Evolutionary conservation across 2,888 invertebrate genomes (phyloP).

Genomic region (Leucophenga montana): DNA sequence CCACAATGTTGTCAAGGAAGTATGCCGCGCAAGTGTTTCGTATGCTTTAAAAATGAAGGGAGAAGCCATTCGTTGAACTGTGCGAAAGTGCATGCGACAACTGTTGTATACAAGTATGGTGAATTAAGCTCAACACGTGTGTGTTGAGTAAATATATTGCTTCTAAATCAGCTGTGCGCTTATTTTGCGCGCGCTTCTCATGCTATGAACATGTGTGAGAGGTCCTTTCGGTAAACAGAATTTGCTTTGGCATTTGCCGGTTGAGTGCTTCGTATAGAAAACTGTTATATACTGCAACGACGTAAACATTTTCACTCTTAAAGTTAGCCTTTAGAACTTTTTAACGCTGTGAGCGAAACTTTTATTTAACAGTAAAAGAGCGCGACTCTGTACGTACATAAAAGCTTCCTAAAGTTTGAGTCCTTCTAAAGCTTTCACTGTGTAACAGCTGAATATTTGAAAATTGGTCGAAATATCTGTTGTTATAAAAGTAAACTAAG

Average conservation of each 20-base stretch:
- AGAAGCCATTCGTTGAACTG: slow-evolving; percentile 5
- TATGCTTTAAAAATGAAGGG: slow-evolving; percentile 24
- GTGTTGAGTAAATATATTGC: slow-evolving; percentile 26
- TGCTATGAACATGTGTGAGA: slow-evolving; percentile 30
- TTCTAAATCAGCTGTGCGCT: slow-evolving; percentile 26
- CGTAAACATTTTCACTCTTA: slow-evolving; percentile 32
- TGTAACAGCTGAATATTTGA: slow-evolving; percentile 2
- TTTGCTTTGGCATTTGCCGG: slow-evolving; percentile 35
- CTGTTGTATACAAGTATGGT: slow-evolving; percentile 4
- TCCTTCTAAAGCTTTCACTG: neutral
- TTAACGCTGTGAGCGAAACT: slow-evolving; percentile 44
- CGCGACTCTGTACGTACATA: slow-evolving; percentile 35
- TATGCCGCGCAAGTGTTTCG: slow-evolving; percentile 40
- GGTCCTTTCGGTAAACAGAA: too few species aligned
- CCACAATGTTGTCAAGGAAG: slow-evolving; percentile 28
- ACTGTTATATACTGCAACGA: slow-evolving; percentile 43
- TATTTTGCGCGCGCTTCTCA: slow-evolving; percentile 45
- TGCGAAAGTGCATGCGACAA: too few species aligned
- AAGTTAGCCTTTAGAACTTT: slow-evolving; percentile 10
- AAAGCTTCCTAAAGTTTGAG: neutral
- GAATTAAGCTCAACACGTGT: slow-evolving; percentile 47
- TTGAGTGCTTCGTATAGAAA: slow-evolving; percentile 33
- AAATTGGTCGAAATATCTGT: neutral
- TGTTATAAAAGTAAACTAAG: too few species aligned
- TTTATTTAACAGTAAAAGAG: slow-evolving; percentile 51